These are phyloP conservation scores for Theretra japonica DNA, from an alignment of 2,888 invertebrate genomes.

Conservation along the genomic window DNA sequence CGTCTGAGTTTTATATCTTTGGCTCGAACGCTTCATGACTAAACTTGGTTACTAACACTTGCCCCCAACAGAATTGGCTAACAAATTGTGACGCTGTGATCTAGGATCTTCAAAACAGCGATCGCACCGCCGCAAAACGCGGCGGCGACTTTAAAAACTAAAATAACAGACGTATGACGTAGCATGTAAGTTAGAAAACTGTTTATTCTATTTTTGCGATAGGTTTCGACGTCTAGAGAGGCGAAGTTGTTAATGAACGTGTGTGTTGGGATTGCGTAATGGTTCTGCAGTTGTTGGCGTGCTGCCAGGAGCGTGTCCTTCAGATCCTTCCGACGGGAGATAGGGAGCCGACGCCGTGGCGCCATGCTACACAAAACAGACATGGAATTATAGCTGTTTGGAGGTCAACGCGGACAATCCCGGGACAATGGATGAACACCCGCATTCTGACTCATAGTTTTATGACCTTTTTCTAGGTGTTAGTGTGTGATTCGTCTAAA, in stretches of 20 bases:
- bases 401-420: slow-evolving; percentile 52
- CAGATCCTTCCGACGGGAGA: slow-evolving; percentile 51
- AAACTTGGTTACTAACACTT: slow-evolving; percentile 41
- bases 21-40: slow-evolving; percentile 36
- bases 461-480: slow-evolving; percentile 31
- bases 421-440: slow-evolving; percentile 36
- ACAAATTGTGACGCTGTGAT: slow-evolving; percentile 35
- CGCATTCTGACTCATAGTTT: slow-evolving; percentile 42
- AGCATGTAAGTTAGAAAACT: background rate
- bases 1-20: slow-evolving; percentile 32
- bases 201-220: slow-evolving; percentile 29
- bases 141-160: background rate
- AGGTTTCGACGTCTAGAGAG: slow-evolving; percentile 26
- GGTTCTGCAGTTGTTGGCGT: slow-evolving; percentile 61
- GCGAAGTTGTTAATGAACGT: slow-evolving; percentile 51
- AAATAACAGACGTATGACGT: no score
- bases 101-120: slow-evolving; percentile 32
- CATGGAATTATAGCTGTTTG: slow-evolving; percentile 49
- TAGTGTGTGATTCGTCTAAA: slow-evolving; percentile 21
- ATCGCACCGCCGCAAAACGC: background rate
- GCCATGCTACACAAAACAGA: slow-evolving; percentile 46
- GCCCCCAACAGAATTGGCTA: slow-evolving; percentile 39
- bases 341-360: slow-evolving; percentile 58
- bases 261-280: slow-evolving; percentile 52
- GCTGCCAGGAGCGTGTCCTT: slow-evolving; percentile 61